phyloP scores from a whole-genome alignment of 1,140 invertebrate genomes.

The Tachypleus tridentatus region DNA sequence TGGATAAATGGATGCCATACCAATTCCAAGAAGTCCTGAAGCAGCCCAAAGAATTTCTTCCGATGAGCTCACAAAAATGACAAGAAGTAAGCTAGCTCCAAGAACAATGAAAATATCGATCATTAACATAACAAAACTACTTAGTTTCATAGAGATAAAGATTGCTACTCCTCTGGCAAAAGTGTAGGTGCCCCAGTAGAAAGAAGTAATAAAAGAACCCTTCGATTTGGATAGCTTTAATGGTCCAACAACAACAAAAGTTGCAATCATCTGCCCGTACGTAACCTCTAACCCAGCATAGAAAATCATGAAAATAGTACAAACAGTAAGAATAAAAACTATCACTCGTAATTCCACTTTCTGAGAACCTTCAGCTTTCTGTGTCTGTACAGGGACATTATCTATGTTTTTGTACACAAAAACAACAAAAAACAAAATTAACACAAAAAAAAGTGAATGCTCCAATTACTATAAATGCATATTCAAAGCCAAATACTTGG shows the following conservation, averaged over 20 bases:
- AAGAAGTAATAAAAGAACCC: conserved; percentile 34
- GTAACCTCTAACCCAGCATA: conserved; percentile 38
- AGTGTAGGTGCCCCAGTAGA: conserved; percentile 41
- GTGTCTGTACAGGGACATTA: not conserved
- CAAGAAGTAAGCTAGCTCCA: conserved; percentile 20
- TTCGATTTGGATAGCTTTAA: conserved; percentile 30
- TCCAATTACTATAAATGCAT: not conserved
- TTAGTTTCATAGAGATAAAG: conserved; percentile 33
- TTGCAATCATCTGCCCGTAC: conserved; percentile 36
- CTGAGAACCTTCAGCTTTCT: not conserved
- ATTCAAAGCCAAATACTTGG: not conserved
- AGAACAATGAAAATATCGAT: conserved; percentile 31
- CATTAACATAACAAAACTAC: conserved; percentile 33
- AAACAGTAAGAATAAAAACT: not conserved
- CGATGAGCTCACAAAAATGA: conserved; percentile 12
- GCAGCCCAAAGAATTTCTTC: conserved; percentile 35
- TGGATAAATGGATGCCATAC: conserved; percentile 40
- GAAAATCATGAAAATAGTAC: conserved; percentile 33
- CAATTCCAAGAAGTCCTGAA: conserved; percentile 35
- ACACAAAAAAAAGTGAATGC: not conserved
- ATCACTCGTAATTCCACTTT: not conserved
- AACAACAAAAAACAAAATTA: not conserved
- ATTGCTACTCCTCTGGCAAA: conserved; percentile 37
- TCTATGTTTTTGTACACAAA: not conserved
- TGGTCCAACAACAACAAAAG: conserved; percentile 33